A percentile compares a stretch with the other conserved stretches of the same genome.
Conservation (phyloP, 30 jellyfish, hydroid and myxozoan species). For the Aurelia aurita complex sp. Pacific region DNA sequence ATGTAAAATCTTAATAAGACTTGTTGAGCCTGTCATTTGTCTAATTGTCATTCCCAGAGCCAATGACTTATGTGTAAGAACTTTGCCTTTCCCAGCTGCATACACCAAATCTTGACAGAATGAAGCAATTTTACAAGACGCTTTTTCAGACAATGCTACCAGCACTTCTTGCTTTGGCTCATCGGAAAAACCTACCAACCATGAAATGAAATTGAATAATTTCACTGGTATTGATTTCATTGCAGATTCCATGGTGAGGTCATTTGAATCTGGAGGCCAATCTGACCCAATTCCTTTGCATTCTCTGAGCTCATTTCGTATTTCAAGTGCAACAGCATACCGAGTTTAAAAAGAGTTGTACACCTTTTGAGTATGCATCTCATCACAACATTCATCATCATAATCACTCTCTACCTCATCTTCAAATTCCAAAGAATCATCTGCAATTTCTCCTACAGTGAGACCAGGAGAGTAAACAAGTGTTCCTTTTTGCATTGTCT, state of each 20-base stretch:
- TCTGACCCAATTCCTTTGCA: conserved; percentile 24
- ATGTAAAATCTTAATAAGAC: conserved; percentile 11
- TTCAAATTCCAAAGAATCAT: neutral
- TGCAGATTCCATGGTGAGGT: conserved; percentile 24
- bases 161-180: conserved; percentile 16
- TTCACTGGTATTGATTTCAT: conserved; percentile 39
- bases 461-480: conserved; percentile 1
- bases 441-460: conserved; percentile 11
- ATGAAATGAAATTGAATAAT: conserved; percentile 45
- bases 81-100: conserved; percentile 46
- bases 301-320: conserved; percentile 17
- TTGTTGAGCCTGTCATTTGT: conserved; percentile 39
- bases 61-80: conserved; percentile 37
- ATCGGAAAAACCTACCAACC: conserved; percentile 47
- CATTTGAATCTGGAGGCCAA: conserved; percentile 62
- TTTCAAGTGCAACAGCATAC: conserved; percentile 1
- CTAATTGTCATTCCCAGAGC: conserved; percentile 65
- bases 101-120: conserved; percentile 52
- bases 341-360: neutral
- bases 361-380: neutral
- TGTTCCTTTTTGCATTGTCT: neutral
- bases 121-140: conserved; percentile 17
- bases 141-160: neutral
- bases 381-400: conserved; percentile 4
- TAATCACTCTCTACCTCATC: neutral